Evolutionary conservation across 2,113 vertebrate species (phyloP), one percentile per base, ranked within the genome.

Genomic region (Cottus gobio): DNA sequence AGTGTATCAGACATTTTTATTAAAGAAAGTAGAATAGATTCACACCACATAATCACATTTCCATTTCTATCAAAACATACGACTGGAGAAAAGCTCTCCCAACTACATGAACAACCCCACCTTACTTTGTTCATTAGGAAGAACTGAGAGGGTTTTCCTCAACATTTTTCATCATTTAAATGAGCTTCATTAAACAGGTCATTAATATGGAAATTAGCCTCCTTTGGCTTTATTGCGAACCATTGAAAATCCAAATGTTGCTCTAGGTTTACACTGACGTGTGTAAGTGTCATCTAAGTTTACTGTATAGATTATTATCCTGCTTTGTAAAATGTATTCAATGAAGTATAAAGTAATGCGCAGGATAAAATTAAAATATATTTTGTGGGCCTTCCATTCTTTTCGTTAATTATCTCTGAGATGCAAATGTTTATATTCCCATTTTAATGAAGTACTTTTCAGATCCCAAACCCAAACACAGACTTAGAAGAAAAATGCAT

Each of bases 171-270:
- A 85, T 71, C 36, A 75, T 88, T 83, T 75, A 83, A 80, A 85
- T 85, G 54, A 82, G 75, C 39, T 62, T 88, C 69, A 70, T 82
- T 71, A 83, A 71, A 69, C 37, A 86, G 84, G 68, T 64, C 75
- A 84, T 86, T 84, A 66, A 82, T 77, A 86, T 80, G 72, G 75
- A 79, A 84, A 88, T 86, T 44, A 62, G 20, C 20, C 71, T 80
- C 64, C 57, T 78, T 89, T 83, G 71, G 50, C 39, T 85, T 80
- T 75, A 37, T 42, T 79, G 71, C 64, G 56, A 77, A 77, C 34
- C 60, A 61, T 34, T 37, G 7, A 62, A 89, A 80, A 82, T 50
- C 69, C 52, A 65, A 70, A 66, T 50, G 73, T 56, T 37, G 30
- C 50, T 71, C 31, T 62, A 10, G 36, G 52, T 71, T 84, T 37